Evolutionary conservation across 2,888 invertebrate species (phyloP), one percentile per base, ranked within the genome.

Genomic region (Scelioninae gen. 1): DNA sequence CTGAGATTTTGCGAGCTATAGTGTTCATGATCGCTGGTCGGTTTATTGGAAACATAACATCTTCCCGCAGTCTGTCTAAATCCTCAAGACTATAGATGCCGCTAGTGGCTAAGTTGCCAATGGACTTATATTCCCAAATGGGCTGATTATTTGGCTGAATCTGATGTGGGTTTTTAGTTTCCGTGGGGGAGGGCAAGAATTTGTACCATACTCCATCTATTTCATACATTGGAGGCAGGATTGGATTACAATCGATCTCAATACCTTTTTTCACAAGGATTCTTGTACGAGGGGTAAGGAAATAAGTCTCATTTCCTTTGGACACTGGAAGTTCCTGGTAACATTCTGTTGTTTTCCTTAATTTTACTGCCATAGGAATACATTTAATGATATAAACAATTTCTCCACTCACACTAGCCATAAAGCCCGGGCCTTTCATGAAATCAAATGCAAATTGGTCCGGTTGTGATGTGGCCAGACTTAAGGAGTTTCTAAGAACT

Each of bases 371-470:
- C 1, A 60, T 9, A 9, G 43, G 43, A 4, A 60, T 45, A 31
- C 60, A 60, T 60, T 60, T 60, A 0, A 60, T 60, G n/a, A 60
- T 60, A 13, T 60, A 60, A 3, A 60, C 11, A 0, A 15, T 31
- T 47, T 62, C 62, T 31, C 62, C 62, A 15, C 11, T 47, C 3
- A 62, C 11, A 0, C 15, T 62, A 47, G 62, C 45, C 47, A 62
- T 47, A 11, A 47, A 62, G 1, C 62, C 62, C 0, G 62, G 62
- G 4, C 15, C n/a, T 10, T 62, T 62, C 62, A 62, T 62, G 32
- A 47, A 45, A 15, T 47, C 47, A 32, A 11, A 47, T 4, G 62
- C 45, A 23, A 62, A 62, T 15, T 62, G 60, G 8, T 60, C 60
- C 1, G 60, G 60, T 60, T 60, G 60, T 29, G 13, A 1, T 5